Base-by-base conservation (phyloP, 30 jellyfish, hydroid and myxozoan genomes). In the Mastigias papua region DNA sequence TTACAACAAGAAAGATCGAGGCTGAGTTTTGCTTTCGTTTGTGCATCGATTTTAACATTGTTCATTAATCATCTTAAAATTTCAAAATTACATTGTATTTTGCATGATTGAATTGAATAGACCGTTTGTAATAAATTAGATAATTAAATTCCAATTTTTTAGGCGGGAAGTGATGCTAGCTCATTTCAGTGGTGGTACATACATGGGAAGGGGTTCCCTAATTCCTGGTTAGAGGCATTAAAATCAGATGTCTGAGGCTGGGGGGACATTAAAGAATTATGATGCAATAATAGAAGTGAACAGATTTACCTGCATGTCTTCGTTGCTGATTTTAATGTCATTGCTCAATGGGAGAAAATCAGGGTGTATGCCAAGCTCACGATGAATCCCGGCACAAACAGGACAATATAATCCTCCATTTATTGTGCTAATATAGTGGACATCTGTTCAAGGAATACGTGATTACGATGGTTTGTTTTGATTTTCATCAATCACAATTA, bases 371-470 rank as follows among this genome's bases (percentile, higher is more conserved):
- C 90, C 96, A 69, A 87, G 82, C 73, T 87, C 96, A 0, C 80
- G 86, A 49, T 87, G 96, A 31, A 87, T 76, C 4, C 90, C 90
- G 21, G 96, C 96, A 51, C 96, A 87, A 15, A 76, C 86, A 13
- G 96, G 86, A 65, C 96, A 87, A 28, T 87, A 87, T 26, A 87
- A 77, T 21, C 96, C 96, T 50, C 96, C 96, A 68, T 87, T 87
- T 49, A 78, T 28, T 20, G 96, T 87, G 63, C 90, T 78, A 71
- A 78, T 82, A 54, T 75, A 76, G 22, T 49, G 66, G 26, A 87
- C 90, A 69, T 87, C 96, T 87, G 37, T 17, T 9, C 30, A 31
- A 26, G 63, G 23, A 63, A 63, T 54, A 54, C 17, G 25, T 51
- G 5, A 51, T 5, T 51, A 6, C 16, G 8, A 46, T 46, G 60